These are phyloP conservation scores for Dastarcus helophoroides DNA, from an alignment of 2,888 invertebrate species.

Conservation along the genomic window DNA sequence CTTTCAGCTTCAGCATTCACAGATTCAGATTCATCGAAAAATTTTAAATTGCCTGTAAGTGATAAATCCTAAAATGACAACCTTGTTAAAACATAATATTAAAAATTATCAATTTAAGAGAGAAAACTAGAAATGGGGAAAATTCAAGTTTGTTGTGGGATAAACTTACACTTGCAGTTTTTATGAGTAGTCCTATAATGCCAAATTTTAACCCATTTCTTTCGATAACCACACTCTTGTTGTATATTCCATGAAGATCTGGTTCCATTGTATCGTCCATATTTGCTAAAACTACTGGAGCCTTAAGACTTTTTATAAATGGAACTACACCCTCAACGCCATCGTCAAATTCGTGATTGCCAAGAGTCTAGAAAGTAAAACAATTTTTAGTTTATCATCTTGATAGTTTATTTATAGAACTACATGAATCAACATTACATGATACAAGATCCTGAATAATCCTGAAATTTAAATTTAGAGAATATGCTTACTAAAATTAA, in stretches of 20 bases:
- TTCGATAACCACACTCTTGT: constrained; percentile 52
- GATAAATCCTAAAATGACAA: constrained; percentile 48
- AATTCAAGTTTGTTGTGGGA: too few species aligned
- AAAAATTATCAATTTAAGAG: not conserved
- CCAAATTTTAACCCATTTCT: constrained; percentile 58
- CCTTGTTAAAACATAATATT: not conserved
- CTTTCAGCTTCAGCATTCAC: constrained; percentile 56
- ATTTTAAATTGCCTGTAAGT: constrained; percentile 51
- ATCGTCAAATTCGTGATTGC: constrained; percentile 82
- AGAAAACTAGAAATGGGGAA: too few species aligned
- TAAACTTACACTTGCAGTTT: constrained; percentile 49
- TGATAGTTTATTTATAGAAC: not conserved
- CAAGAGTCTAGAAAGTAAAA: constrained; percentile 50
- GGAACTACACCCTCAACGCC: constrained; percentile 59
- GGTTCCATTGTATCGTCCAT: constrained; percentile 62
- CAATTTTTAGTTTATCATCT: not conserved
- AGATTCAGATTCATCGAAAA: constrained; percentile 56
- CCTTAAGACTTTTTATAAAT: constrained; percentile 50
- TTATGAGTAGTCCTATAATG: constrained; percentile 63
- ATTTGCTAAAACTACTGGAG: constrained; percentile 63
- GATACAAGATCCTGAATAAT: too few species aligned
- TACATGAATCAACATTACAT: too few species aligned
- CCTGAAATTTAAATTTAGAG: too few species aligned
- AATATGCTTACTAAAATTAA: not conserved
- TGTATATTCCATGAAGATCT: constrained; percentile 45